These are phyloP conservation scores for Hypercompe scribonia DNA, from an alignment of 2,888 invertebrate species.

Conservation along the genomic window DNA sequence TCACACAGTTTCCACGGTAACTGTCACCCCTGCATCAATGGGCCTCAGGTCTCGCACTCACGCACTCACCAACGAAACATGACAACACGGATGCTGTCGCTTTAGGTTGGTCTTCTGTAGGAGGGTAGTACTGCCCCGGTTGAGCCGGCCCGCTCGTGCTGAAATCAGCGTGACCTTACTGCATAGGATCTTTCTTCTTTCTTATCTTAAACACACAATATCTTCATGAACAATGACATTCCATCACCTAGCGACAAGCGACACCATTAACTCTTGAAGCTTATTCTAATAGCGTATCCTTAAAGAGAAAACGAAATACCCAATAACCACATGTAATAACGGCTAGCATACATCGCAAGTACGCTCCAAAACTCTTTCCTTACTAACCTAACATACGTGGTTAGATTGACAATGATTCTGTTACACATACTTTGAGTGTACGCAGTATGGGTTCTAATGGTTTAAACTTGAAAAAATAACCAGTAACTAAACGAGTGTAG, in stretches of 20 bases:
- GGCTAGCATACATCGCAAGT: conserved; percentile 19
- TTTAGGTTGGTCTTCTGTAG: too few relatives aligned
- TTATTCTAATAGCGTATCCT: conserved; percentile 2
- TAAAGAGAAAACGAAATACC: conserved; percentile 35
- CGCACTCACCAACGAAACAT: too few relatives aligned
- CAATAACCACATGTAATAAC: conserved; percentile 21
- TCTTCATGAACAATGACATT: not conserved
- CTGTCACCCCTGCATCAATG: too few relatives aligned
- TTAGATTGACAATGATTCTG: conserved; percentile 42
- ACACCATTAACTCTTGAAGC: not conserved
- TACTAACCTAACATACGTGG: conserved; percentile 31
- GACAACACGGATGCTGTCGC: too few relatives aligned
- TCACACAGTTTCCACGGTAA: too few relatives aligned
- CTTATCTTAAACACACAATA: not conserved
- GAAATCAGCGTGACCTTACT: too few relatives aligned
- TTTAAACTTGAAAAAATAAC: not conserved
- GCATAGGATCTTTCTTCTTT: too few relatives aligned
- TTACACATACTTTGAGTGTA: conserved; percentile 37
- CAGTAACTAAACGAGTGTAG: not conserved
- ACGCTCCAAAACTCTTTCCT: conserved; percentile 14
- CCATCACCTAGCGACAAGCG: not conserved
- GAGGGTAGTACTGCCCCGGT: too few relatives aligned
- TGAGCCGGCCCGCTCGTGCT: too few relatives aligned
- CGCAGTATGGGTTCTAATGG: conserved; percentile 31
- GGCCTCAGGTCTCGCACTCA: too few relatives aligned